Evolutionary conservation across 2,113 vertebrate genomes (phyloP), one percentile per base, ranked within the genome.

Genomic region (Chionomys nivalis): DNA sequence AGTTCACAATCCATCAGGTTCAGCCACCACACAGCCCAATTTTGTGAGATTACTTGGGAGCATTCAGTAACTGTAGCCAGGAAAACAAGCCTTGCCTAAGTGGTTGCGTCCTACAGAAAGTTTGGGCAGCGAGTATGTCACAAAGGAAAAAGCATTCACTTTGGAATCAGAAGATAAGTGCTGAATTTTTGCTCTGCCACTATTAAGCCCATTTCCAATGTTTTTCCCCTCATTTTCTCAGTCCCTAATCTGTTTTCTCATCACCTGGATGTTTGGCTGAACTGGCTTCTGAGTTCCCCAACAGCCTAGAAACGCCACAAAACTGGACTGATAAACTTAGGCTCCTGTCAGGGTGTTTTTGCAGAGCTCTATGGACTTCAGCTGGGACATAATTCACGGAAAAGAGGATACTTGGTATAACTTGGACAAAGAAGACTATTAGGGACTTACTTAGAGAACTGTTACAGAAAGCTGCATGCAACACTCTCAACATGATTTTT

Each of bases 401-500:
- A 93, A 87, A 65, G 66, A 93, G 31, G 44, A 11, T 5, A 12
- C 49, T 79, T 93, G 76, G 24, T 39, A 90, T 81, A 65, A 81
- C 65, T 28, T 52, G 42, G 47, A 91, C 83, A 91, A 94, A 95
- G 77, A 52, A 92, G 65, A 90, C 23, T 90, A 75, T 44, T 86
- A 68, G 87, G 96, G 66, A 89, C n/a, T 36, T 91, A 83, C 61
- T 87, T 95, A 66, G 33, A 7, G 52, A 90, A 93, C 77, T 85
- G 85, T 24, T 96, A 44, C 13, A 85, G 82, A 97, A 93, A 95
- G n/a, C 83, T 94, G 39, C 4, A 36, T 78, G 65, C 42, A 94
- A 90, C 94, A 94, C 79, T 87, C 19, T 94, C 77, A 92, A 93
- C 91, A 26, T 86, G 89, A 93, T 10, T 97, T 21, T 97, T 91